Evolutionary conservation across 2,113 vertebrate genomes (phyloP).

Genomic region (Synchiropus splendidus): DNA sequence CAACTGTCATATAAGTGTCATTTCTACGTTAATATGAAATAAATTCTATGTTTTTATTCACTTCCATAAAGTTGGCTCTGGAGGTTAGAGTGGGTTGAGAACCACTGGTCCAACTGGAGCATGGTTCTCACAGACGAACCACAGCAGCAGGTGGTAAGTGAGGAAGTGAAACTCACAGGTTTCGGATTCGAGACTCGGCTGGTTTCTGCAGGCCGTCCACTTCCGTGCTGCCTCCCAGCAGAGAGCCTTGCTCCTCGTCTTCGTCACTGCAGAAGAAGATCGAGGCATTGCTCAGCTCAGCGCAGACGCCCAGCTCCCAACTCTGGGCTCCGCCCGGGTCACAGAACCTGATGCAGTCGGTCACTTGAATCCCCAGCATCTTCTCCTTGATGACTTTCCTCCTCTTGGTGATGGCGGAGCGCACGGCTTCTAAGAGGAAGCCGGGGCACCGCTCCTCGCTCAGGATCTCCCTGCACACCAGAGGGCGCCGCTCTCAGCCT

Average conservation of each 20-base stretch:
- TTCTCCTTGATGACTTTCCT: conserved; percentile 88
- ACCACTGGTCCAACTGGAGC: too few species aligned
- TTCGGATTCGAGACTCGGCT: conserved; percentile 78
- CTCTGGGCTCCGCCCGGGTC: not conserved
- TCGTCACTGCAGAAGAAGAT: conserved; percentile 70
- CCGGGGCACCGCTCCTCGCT: conserved; percentile 78
- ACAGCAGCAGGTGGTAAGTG: not conserved
- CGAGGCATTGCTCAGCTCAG: not conserved
- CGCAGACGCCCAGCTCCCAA: not conserved
- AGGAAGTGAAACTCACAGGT: conserved; percentile 70
- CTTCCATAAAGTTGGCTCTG: too few species aligned
- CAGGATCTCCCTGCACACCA: conserved; percentile 90
- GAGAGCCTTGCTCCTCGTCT: conserved; percentile 69
- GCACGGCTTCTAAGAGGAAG: conserved; percentile 79
- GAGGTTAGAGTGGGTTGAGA: too few species aligned
- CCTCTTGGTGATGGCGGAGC: conserved; percentile 77
- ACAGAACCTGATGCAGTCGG: conserved; percentile 74
- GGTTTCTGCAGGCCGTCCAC: conserved; percentile 64
- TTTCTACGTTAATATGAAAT: not conserved
- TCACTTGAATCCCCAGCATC: conserved; percentile 82
- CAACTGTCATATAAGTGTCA: not conserved
- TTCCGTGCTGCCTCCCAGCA: conserved; percentile 49
- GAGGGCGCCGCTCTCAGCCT: too few species aligned
- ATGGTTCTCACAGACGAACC: too few species aligned
- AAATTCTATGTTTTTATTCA: too few species aligned